phyloP scores from a whole-genome alignment of 2,797 vertebrate species.

The Pitangus sulphuratus region DNA sequence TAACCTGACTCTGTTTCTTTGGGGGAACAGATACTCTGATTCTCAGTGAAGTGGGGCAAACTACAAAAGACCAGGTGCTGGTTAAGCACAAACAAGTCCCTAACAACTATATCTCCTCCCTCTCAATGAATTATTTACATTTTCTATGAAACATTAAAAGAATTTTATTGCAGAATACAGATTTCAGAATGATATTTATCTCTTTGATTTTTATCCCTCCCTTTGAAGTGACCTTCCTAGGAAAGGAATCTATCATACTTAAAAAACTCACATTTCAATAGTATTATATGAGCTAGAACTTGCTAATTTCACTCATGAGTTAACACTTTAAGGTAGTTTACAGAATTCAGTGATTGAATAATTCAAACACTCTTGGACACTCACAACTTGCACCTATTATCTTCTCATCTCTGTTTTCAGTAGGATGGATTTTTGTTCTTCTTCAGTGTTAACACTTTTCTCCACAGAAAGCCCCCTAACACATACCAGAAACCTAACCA shows the following conservation, averaged over 20 bases:
- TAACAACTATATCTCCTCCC: neutral
- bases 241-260: neutral
- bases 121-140: neutral
- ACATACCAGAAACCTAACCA: neutral
- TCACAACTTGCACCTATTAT: neutral
- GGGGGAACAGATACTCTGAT: neutral
- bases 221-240: neutral
- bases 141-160: constrained; percentile 15
- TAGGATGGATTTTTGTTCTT: neutral
- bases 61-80: neutral
- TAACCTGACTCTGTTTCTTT: neutral
- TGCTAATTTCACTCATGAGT: constrained; percentile 30
- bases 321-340: neutral
- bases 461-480: neutral
- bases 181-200: neutral
- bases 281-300: neutral
- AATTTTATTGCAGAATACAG: neutral
- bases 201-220: neutral
- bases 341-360: neutral
- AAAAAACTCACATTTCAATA: neutral
- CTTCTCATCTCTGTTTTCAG: neutral
- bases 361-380: neutral
- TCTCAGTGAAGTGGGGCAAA: neutral
- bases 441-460: neutral
- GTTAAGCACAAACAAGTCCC: constrained; percentile 16